phyloP scores from a whole-genome alignment of 2,113 vertebrate genomes.

The Cardinalis cardinalis region DNA sequence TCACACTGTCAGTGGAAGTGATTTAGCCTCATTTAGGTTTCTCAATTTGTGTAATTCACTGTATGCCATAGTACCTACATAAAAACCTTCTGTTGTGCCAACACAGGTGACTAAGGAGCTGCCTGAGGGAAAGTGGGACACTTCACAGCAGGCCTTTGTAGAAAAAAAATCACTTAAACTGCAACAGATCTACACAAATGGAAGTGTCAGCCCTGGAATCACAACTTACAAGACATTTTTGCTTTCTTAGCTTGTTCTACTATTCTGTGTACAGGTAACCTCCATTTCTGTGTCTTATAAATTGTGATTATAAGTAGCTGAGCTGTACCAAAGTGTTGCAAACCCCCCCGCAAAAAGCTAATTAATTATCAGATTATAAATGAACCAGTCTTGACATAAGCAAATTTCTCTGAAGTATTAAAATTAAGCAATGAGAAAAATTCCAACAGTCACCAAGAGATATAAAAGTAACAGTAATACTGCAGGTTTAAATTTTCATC shows the following conservation, averaged over 20 bases:
- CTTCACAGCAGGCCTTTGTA: background rate
- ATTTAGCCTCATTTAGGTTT: background rate
- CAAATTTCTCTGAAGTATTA: background rate
- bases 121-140: background rate
- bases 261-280: background rate
- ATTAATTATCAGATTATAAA: background rate
- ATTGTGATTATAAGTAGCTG: background rate
- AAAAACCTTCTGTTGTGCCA: background rate
- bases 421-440: background rate
- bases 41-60: background rate
- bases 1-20: background rate
- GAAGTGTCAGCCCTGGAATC: background rate
- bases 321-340: background rate
- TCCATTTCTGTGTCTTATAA: background rate
- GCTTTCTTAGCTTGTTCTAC: background rate
- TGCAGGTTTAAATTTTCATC: background rate
- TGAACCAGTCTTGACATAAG: background rate
- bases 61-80: background rate
- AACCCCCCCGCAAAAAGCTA: fast-evolving
- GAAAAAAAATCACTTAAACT: background rate
- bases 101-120: background rate
- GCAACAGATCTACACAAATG: background rate
- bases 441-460: background rate
- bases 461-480: background rate
- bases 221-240: background rate